Conservation (phyloP, 2,113 vertebrate genomes). For the Mesocricetus auratus region DNA sequence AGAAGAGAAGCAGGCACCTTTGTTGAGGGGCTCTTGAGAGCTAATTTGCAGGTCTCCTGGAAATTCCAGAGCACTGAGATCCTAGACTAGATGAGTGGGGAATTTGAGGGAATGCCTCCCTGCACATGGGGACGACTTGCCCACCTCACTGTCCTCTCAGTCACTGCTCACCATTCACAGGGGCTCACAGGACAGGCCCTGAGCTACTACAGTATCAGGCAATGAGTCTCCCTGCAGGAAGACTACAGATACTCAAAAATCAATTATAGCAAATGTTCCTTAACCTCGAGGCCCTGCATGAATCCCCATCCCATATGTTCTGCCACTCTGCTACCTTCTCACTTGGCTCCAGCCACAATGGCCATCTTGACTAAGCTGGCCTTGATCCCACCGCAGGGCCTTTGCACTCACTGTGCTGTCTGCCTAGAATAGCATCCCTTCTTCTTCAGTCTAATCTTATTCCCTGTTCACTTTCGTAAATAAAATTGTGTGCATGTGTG, state of each 20-base stretch:
- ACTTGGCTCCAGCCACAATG: not conserved
- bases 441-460: not conserved
- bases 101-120: not conserved
- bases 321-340: no score
- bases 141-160: not conserved
- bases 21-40: not conserved
- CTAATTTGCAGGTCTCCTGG: not conserved
- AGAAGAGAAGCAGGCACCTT: not conserved
- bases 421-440: not conserved
- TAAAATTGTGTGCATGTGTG: no score
- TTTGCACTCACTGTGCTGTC: not conserved
- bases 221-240: not conserved
- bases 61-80: not conserved
- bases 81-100: not conserved
- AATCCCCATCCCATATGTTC: not conserved
- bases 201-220: no score
- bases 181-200: not conserved
- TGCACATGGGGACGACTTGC: fast-evolving
- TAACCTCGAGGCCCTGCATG: not conserved
- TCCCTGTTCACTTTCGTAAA: not conserved
- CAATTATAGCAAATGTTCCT: not conserved
- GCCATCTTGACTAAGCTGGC: not conserved
- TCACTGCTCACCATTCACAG: not conserved
- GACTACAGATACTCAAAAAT: not conserved
- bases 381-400: not conserved